These are phyloP conservation scores for Gymnocephalus cernua DNA, from an alignment of 2,113 vertebrate species.

Conservation along the genomic window DNA sequence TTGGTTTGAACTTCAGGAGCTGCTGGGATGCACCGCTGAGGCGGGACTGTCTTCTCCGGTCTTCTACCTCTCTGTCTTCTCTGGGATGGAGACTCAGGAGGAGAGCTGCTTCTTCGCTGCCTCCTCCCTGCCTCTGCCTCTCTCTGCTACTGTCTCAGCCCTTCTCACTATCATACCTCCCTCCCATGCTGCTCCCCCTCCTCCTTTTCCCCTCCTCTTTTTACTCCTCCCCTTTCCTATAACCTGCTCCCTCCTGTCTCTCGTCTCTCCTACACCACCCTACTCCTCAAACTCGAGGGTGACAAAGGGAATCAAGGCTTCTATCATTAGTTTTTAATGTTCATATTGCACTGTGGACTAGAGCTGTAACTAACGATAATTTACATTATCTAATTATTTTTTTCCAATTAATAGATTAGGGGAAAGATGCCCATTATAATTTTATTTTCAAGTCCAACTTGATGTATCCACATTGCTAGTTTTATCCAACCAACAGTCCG, in stretches of 20 bases:
- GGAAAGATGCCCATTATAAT: neutral
- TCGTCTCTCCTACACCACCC: slow-evolving; percentile 37
- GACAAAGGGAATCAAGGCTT: slow-evolving; percentile 51
- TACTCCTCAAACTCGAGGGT: slow-evolving; percentile 53
- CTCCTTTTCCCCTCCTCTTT: slow-evolving; percentile 10
- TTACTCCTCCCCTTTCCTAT: slow-evolving; percentile 68
- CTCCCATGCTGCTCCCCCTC: slow-evolving; percentile 40
- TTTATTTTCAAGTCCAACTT: neutral
- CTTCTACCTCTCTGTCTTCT: slow-evolving; percentile 57
- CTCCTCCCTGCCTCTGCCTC: slow-evolving; percentile 71
- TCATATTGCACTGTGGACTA: neutral
- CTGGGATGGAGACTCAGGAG: slow-evolving; percentile 65
- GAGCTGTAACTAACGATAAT: neutral
- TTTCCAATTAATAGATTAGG: neutral
- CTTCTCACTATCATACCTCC: slow-evolving; percentile 78
- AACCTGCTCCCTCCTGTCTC: slow-evolving; percentile 54
- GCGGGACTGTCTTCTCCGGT: slow-evolving; percentile 43
- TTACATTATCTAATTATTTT: neutral
- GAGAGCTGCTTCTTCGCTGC: slow-evolving; percentile 64
- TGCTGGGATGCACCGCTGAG: slow-evolving; percentile 33
- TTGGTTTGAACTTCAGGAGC: slow-evolving; percentile 55
- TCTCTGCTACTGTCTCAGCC: slow-evolving; percentile 69
- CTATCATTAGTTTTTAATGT: slow-evolving; percentile 20
- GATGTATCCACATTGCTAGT: neutral
- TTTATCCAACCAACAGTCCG: too few relatives aligned